Conservation (phyloP, 2,797 vertebrate species). For the Gila robusta region DNA sequence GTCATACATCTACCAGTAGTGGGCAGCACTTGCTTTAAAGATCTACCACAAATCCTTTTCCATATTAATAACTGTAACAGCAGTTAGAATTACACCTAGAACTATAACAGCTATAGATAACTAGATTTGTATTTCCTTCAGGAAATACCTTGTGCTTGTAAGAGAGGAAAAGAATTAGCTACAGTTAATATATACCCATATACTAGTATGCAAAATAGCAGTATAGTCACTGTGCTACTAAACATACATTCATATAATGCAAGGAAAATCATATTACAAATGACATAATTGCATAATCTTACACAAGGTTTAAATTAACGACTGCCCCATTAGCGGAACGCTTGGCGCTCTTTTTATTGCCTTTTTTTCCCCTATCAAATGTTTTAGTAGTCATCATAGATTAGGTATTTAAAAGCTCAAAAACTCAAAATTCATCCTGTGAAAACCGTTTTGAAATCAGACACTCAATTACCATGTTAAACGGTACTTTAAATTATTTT, state of each 20-base stretch:
- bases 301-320: background rate
- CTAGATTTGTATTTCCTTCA: background rate
- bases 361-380: no score
- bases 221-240: background rate
- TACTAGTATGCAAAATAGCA: background rate
- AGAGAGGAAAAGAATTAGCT: background rate
- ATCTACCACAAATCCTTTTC: background rate
- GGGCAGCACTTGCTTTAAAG: conserved; percentile 38
- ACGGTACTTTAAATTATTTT: no score
- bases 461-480: no score
- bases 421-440: no score
- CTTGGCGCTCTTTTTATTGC: no score
- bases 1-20: conserved; percentile 28
- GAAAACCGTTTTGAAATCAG: no score
- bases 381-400: no score
- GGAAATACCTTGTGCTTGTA: background rate
- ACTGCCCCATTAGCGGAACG: no score
- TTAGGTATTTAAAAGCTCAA: no score
- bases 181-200: background rate
- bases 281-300: background rate
- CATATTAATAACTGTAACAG: background rate
- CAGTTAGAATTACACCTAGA: background rate
- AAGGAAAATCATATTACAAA: background rate
- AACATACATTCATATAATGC: background rate
- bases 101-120: background rate